Evolutionary conservation across 1,140 invertebrate genomes (phyloP), one percentile per base, ranked within the genome.

Genomic region (Oryctes rhinoceros): DNA sequence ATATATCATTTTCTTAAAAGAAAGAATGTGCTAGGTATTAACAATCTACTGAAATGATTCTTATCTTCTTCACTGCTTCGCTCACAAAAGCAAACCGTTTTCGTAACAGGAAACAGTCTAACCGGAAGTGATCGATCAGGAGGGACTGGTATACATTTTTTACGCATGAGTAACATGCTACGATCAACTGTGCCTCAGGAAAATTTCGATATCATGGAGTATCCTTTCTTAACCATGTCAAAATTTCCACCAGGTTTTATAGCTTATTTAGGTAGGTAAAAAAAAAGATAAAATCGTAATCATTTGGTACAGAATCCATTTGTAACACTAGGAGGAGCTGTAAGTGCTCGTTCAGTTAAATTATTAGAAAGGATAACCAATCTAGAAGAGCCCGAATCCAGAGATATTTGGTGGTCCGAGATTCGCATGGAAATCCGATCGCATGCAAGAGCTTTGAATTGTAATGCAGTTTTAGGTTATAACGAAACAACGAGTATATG

Each of bases 381-480:
- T 87, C 88, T 93, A 80, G 96, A 97, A 87, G 97, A 98, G 86
- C 94, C 95, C 1, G 96, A 98, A 86, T 93, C 95, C 0, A 90
- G 97, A 49, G 97, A 98, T 86, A 86, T 84, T 6, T 99, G 97
- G 97, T 99, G 97, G 97, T 97, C 94, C 0, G 97, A 99, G 89
- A 89, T 99, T 11, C 89, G 97, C 65, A 97, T 97, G 89, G 97
- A 99, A 91, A 94, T 99, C 79, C 90, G 97, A 3, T 96, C 96
- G 6, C 97, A 99, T 87, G 95, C 96, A 4, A 90, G 96, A 78
- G 94, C 96, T 18, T 89, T 99, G 48, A 94, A 93, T 11, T 99
- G 97, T 84, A 97, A 98, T 87, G 96, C 97, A n/a, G 96, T 99
- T 48, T 89, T 99, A 53, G 97, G 96, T 1, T 99, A 99, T 87